Conservation (phyloP, 2,797 vertebrate genomes). For the Macropus fuliginosus region DNA sequence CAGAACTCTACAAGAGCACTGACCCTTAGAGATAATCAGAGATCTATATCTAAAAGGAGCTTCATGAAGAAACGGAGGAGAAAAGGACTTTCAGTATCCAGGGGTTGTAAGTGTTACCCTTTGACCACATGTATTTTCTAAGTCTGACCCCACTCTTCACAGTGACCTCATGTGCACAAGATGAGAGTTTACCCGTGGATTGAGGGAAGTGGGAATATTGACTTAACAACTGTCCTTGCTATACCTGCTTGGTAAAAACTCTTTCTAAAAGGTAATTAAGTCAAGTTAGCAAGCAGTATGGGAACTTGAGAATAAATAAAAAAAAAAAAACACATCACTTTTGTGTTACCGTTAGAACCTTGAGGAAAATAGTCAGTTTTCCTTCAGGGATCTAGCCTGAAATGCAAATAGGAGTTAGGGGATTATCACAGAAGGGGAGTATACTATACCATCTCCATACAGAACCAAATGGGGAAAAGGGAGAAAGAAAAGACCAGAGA, state of each 20-base stretch:
- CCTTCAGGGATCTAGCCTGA: not conserved
- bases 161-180: not conserved
- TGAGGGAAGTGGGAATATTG: not conserved
- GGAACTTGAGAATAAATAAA: not conserved
- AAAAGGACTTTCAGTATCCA: not conserved
- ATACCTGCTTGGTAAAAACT: not conserved
- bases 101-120: not conserved
- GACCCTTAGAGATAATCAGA: not conserved
- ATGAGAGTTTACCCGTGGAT: not conserved
- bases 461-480: not conserved
- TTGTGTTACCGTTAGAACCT: not conserved
- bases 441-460: not conserved
- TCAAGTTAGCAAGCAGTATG: not conserved
- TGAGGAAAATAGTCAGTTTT: not conserved
- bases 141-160: not conserved
- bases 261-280: not conserved
- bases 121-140: not conserved
- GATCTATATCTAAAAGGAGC: not conserved
- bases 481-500: not conserved
- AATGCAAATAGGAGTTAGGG: not conserved
- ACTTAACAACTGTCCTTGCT: not conserved
- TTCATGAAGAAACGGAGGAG: not conserved
- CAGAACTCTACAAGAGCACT: not conserved
- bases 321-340: not conserved
- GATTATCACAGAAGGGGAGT: not conserved